phyloP scores from a whole-genome alignment of 1,140 invertebrate species.

The Phthorimaea operculella region DNA sequence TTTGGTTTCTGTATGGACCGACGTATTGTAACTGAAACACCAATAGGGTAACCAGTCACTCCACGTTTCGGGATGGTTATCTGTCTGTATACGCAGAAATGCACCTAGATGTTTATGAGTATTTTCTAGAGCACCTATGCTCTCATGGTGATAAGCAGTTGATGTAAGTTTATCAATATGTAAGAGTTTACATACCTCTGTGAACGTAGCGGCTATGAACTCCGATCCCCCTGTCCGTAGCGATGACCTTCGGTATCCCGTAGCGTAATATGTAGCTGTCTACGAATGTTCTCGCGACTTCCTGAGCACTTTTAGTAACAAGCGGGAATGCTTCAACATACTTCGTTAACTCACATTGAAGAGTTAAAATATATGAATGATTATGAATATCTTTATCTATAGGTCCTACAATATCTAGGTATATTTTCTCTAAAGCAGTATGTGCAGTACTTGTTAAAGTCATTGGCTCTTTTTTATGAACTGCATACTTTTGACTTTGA shows the following conservation, averaged over 20 bases:
- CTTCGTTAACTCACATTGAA: constrained; percentile 5
- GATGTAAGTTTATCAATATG: background rate
- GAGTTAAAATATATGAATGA: constrained; percentile 1
- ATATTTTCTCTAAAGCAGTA: constrained; percentile 2
- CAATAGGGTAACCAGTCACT: constrained; percentile 1
- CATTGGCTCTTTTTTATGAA: background rate
- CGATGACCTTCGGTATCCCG: background rate
- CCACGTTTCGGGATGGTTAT: background rate
- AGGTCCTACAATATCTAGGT: constrained; percentile 1
- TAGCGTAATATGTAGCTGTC: constrained; percentile 1
- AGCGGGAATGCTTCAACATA: constrained; percentile 4
- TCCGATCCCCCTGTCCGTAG: background rate
- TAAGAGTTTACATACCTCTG: background rate
- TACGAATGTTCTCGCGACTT: background rate
- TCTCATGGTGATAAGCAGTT: constrained; percentile 3
- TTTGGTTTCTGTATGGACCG: background rate
- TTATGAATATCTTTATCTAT: constrained; percentile 2
- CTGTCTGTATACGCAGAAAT: background rate
- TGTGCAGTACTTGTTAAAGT: constrained; percentile 1
- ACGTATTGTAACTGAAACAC: background rate
- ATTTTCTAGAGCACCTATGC: constrained; percentile 4
- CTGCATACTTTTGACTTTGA: constrained; percentile 6
- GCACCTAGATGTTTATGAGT: background rate
- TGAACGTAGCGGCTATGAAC: background rate
- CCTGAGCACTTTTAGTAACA: background rate